Conservation (phyloP, 2,113 vertebrate genomes). For the Eurypyga helias region DNA sequence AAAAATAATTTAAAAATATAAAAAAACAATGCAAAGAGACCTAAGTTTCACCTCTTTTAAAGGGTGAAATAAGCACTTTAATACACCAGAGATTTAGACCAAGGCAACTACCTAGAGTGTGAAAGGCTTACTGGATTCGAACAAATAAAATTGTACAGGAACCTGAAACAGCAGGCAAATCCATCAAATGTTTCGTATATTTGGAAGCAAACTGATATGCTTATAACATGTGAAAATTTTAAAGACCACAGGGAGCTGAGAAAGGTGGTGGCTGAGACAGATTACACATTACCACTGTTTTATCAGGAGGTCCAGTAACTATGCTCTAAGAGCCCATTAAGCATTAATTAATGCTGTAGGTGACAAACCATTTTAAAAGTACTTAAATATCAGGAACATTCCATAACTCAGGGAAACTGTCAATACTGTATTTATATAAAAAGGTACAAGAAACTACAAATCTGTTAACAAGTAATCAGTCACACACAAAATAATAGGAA, state of each 20-base stretch:
- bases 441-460: not conserved
- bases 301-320: not conserved
- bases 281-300: not conserved
- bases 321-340: not conserved
- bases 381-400: not conserved
- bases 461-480: not conserved
- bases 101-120: not conserved
- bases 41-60: not conserved
- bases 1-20: too few species aligned
- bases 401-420: not conserved
- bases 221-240: not conserved
- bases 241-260: not conserved
- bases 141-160: not conserved
- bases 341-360: not conserved
- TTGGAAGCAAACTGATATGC: not conserved
- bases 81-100: not conserved
- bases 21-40: too few species aligned
- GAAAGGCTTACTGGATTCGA: not conserved
- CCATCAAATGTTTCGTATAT: too few species aligned
- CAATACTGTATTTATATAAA: too few species aligned
- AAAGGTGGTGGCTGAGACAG: not conserved
- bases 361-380: not conserved
- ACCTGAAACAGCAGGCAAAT: not conserved
- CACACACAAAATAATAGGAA: not conserved
- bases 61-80: not conserved